Base-by-base conservation (phyloP, 2,113 vertebrate species). In the Telmatochromis bifrenatus region DNA sequence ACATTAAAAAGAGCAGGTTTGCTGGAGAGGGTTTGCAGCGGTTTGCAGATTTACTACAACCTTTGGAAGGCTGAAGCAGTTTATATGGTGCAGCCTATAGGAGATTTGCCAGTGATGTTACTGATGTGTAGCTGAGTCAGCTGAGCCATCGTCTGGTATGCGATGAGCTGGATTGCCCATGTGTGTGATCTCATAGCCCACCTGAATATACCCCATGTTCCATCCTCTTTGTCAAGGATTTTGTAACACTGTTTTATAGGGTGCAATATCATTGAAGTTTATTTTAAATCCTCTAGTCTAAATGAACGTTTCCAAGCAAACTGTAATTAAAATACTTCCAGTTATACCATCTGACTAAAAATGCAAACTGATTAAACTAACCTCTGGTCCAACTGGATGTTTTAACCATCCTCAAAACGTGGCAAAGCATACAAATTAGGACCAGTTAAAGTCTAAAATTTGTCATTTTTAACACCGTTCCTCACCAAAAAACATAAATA, bases 401-500 rank as follows among this genome's bases (percentile, higher is more conserved):
- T 75, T 47, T 28, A 73, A 45, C 26, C 39, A 75, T 11, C 39
- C 9, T 17, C 14, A 28, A 47, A 28, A 19, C 42, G 47, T 28
- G 14, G 39, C 23, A 75, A 73, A 45, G 68, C 0, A 73, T 11
- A 28, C 14, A 47, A 47, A 75, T 47, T 19, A 28, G 1, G 23
- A 75, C 70, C 14, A 45, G 13, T 45, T 26, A 0, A 75, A 75
- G 23, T 28, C 70, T 47, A 26, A 75, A 47, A 11, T 17, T 3
- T 5, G 9, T 23, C 0, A 47, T 0, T 75, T 75, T 75, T 75
- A 47, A 28, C 42, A 28, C 7, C 4, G 3, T 28, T 28, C 9
- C 3, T 19, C 9, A 3, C 4, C 2, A 37, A 65, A 35, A 65
- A 5, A 60, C 3, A 7, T 5, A 11, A 39, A 39, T 1, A 42